Base-by-base conservation (phyloP, 2,113 vertebrate genomes). In the Sinocyclocheilus grahami region DNA sequence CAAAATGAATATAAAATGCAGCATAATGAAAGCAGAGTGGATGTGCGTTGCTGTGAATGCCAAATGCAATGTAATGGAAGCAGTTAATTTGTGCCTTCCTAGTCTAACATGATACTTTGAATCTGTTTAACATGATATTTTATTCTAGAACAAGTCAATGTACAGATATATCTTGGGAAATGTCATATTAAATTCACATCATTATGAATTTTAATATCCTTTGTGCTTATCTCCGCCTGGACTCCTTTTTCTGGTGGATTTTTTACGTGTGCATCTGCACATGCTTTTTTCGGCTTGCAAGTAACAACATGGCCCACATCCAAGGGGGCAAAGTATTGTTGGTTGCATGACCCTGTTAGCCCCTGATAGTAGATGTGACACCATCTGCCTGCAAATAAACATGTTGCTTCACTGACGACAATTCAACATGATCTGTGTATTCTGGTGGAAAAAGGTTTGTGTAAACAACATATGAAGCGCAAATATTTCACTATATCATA, bases 1-100 rank as follows among this genome's bases (percentile, higher is more conserved):
- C 24, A 20, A 69, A 67, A 69, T 30, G 3, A 48, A 51, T 69
- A 67, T n/a, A 67, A 78, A 67, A 67, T 48, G 24, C 42, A 11
- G 33, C 42, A 20, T 82, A 22, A 69, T 51, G 39, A 82, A 81
- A 51, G 63, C 78, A 63, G 37, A 67, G 42, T 20, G 80, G 12
- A 69, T 51, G 62, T 18, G n/a, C 13, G 10, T 80, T 37, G 78
- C 55, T 42, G 33, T 63, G 20, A 62, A 63, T 81, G 53, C 27
- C 55, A 80, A 63, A 80, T 62, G 33, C 55, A 63, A 63, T 62
- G 78, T 80, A 62, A 62, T 80, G 58, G 33, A 42, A n/a, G 55
- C 9, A 78, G 46, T 24, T 62, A 16, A 79, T 33, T 63, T 62
- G 20, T 55, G 8, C 24, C 48, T 53, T 63, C 20, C 37, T 65